These are phyloP conservation scores for Prionailurus viverrinus DNA, from an alignment of 2,113 vertebrate genomes.

Conservation along the genomic window DNA sequence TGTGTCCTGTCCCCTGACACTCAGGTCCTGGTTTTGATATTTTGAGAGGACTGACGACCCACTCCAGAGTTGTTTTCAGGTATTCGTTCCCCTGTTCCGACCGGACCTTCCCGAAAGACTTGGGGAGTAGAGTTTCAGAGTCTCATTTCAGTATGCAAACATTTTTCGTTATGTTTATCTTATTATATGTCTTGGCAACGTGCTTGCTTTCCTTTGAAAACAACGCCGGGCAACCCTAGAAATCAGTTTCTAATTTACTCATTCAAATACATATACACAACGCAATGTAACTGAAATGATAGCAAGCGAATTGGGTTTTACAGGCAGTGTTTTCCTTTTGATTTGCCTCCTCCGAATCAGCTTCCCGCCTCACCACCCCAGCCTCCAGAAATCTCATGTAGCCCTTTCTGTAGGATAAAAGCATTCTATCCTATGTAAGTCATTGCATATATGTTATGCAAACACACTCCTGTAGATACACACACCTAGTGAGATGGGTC, in stretches of 20 bases:
- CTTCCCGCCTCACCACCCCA: not conserved
- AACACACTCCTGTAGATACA: fast-evolving
- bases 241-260: not conserved
- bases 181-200: not conserved
- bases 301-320: not conserved
- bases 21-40: not conserved
- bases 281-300: not conserved
- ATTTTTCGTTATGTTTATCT: not conserved
- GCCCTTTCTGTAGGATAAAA: not conserved
- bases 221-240: not conserved
- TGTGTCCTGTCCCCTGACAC: not conserved
- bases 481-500: not conserved
- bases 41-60: not conserved
- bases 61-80: not conserved
- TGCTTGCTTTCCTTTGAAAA: constrained; percentile 5
- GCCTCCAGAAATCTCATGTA: not conserved
- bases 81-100: not conserved
- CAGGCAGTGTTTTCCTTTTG: not conserved
- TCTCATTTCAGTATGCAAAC: not conserved
- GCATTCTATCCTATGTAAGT: not conserved
- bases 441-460: not conserved
- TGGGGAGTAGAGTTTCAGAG: not conserved
- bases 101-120: not conserved
- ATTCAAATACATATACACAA: not conserved
- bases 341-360: not conserved